Percentiles rank a stretch among this genome's conserved stretches.
Conservation (phyloP, 2,888 invertebrate genomes). For the Acrobasis suavella region DNA sequence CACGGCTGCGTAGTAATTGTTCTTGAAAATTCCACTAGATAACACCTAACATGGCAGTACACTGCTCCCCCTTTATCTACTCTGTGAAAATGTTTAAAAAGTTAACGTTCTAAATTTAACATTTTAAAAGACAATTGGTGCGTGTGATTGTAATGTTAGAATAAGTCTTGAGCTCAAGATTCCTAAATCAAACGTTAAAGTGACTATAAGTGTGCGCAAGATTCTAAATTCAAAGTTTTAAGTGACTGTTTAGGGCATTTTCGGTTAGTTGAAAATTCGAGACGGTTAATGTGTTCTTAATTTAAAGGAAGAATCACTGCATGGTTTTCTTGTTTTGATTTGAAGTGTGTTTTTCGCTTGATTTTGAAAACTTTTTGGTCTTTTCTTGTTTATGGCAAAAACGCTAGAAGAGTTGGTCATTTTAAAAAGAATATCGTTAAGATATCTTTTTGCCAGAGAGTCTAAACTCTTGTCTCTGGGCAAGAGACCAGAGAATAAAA, state of each 20-base stretch:
- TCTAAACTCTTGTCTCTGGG: conserved; percentile 59
- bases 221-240: background rate
- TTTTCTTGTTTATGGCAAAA: conserved; percentile 58
- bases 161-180: background rate
- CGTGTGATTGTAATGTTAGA: too few species aligned
- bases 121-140: background rate
- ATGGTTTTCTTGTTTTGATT: background rate
- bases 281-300: too few species aligned
- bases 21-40: conserved; percentile 52
- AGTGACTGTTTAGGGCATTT: background rate
- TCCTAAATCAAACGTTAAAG: background rate
- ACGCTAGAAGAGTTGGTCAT: conserved; percentile 64
- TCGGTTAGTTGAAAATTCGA: too few species aligned
- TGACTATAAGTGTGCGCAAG: background rate
- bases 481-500: conserved; percentile 64
- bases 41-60: conserved; percentile 25
- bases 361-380: background rate
- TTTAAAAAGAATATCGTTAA: conserved; percentile 57
- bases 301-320: background rate
- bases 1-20: conserved; percentile 48
- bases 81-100: conserved; percentile 16
- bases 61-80: conserved; percentile 1
- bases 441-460: conserved; percentile 61
- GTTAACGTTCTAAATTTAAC: conserved; percentile 14
- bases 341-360: conserved; percentile 19